phyloP scores from a whole-genome alignment of 1,140 invertebrate species.

The Triops cancriformis region DNA sequence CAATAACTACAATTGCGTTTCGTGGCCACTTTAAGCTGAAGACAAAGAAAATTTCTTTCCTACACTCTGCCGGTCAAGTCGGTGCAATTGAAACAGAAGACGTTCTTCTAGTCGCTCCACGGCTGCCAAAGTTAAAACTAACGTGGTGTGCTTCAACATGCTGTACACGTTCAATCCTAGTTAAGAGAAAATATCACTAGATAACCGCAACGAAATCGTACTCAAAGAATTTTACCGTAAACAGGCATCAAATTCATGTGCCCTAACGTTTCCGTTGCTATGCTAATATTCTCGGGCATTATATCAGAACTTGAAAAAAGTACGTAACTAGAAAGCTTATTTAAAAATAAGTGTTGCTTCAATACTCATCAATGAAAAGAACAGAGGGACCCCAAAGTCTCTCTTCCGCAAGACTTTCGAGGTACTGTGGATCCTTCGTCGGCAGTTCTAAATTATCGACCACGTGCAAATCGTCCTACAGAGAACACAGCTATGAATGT shows the following conservation, averaged over 20 bases:
- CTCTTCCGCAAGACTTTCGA: constrained; percentile 67
- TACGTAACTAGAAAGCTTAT: not conserved
- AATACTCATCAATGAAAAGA: constrained; percentile 82
- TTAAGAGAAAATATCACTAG: constrained; percentile 26
- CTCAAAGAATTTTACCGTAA: constrained; percentile 55
- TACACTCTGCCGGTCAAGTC: constrained; percentile 43
- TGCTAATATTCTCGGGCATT: constrained; percentile 75
- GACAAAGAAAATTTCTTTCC: constrained; percentile 15
- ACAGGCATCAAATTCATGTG: constrained; percentile 92
- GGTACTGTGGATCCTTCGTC: constrained; percentile 64
- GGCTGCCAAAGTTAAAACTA: constrained; percentile 78
- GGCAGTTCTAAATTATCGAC: constrained; percentile 80
- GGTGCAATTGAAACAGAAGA: constrained; percentile 67
- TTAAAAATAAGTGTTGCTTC: constrained; percentile 28
- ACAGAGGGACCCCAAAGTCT: constrained; percentile 94
- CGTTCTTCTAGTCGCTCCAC: constrained; percentile 77
- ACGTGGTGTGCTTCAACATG: constrained; percentile 92
- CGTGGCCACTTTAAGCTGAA: not conserved
- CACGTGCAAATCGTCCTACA: constrained; percentile 81
- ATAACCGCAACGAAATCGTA: not conserved
- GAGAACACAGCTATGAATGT: constrained; percentile 23
- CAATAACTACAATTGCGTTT: constrained; percentile 12
- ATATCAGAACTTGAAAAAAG: constrained; percentile 60
- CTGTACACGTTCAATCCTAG: constrained; percentile 58
- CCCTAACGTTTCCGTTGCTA: constrained; percentile 62